Evolutionary conservation across 2,113 vertebrate species (phyloP).

Genomic region (Tupaia tana): DNA sequence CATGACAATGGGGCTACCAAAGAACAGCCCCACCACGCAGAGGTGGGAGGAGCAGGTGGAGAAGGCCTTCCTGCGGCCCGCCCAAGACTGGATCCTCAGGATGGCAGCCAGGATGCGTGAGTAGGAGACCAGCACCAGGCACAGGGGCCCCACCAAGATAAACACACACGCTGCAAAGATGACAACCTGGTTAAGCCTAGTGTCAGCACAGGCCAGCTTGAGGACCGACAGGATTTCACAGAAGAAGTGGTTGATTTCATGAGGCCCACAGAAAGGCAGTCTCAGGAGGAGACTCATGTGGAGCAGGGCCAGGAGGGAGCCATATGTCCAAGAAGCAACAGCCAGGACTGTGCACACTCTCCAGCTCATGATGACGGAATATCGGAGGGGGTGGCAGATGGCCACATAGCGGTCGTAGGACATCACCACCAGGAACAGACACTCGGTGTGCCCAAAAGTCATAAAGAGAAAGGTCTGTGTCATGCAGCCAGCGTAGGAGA

Average conservation of each 20-base stretch:
- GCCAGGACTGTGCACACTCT: background rate
- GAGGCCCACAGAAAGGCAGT: constrained; percentile 63
- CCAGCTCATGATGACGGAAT: constrained; percentile 21
- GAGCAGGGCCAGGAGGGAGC: background rate
- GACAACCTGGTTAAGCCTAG: background rate
- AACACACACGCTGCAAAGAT: background rate
- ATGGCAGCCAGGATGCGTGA: background rate
- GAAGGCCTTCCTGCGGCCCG: constrained; percentile 51
- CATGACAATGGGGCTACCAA: background rate
- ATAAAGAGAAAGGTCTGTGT: constrained; percentile 67
- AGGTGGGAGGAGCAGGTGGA: constrained; percentile 70
- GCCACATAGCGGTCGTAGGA: constrained; percentile 70
- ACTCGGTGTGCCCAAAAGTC: background rate
- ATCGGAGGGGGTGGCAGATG: constrained; percentile 41
- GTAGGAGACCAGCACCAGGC: constrained; percentile 56
- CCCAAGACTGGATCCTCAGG: constrained; percentile 5
- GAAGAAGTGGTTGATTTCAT: constrained; percentile 63
- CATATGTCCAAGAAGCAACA: background rate
- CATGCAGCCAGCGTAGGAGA: constrained; percentile 65
- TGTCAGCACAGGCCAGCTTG: constrained; percentile 71
- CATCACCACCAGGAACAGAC: constrained; percentile 72
- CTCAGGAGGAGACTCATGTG: constrained; percentile 32
- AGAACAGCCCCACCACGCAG: constrained; percentile 46
- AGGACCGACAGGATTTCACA: constrained; percentile 75
- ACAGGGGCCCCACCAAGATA: background rate